Percentiles rank a stretch among this genome's conserved stretches.
These are phyloP conservation scores for Spodoptera picta DNA, from an alignment of 2,888 invertebrate species.

Conservation along the genomic window DNA sequence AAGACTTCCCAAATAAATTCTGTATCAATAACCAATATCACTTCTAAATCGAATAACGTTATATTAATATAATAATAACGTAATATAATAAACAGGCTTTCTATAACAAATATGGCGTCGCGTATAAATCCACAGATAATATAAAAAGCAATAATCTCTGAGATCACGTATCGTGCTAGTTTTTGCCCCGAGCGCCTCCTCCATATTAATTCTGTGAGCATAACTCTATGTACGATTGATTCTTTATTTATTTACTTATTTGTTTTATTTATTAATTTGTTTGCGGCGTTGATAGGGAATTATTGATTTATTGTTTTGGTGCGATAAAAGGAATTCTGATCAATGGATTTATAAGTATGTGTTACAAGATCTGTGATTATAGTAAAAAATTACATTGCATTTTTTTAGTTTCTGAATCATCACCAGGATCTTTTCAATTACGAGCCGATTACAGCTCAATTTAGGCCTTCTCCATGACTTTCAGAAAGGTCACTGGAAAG, in stretches of 20 bases:
- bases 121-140: conserved; percentile 35
- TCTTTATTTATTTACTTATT: conserved; percentile 39
- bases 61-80: conserved; percentile 31
- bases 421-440: too few species aligned
- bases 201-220: conserved; percentile 64
- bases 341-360: neutral
- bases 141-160: conserved; percentile 66
- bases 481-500: too few species aligned
- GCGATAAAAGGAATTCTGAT: neutral
- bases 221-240: conserved; percentile 34
- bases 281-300: neutral
- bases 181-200: conserved; percentile 52
- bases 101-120: conserved; percentile 27
- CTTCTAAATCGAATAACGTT: conserved; percentile 27
- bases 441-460: too few species aligned
- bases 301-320: neutral
- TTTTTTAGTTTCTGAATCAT: too few species aligned
- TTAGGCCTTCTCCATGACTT: too few species aligned
- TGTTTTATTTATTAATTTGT: conserved; percentile 28
- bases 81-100: conserved; percentile 25
- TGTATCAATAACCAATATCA: conserved; percentile 11
- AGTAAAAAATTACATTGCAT: too few species aligned
- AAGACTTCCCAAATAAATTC: neutral
- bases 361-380: too few species aligned
- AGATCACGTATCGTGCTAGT: conserved; percentile 66